Evolutionary conservation across 2,797 vertebrate genomes (phyloP), one percentile per base, ranked within the genome.

Genomic region (Melanotaenia nigrans): DNA sequence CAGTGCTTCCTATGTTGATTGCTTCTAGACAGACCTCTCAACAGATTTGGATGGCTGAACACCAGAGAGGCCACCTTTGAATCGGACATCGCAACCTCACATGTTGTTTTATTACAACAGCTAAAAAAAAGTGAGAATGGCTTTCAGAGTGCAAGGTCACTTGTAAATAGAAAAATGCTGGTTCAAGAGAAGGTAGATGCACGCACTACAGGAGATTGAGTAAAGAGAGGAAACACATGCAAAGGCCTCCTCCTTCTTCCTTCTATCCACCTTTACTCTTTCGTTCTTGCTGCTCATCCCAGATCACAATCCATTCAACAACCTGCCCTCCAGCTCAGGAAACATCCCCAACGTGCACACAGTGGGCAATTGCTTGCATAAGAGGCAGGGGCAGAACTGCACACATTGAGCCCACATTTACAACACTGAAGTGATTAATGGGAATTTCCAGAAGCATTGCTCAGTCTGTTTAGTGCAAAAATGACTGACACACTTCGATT

Each of bases 1-100:
- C 55, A 53, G 65, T 18, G 61, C 67, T 90, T 93, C 87, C 90
- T 89, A 71, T 88, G 63, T 75, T 74, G 62, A 84, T 74, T 20
- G 14, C 54, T 59, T 40, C 69, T 36, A 65, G 60, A 59, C 10
- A 68, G 65, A 78, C 78, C 77, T 80, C 64, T 88, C 85, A 89
- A 77, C 84, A 85, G 68, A 67, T 82, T 82, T 38, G 75, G 75
- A 33, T 88, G 86, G 81, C 81, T 68, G 28, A 38, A 20, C 81
- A 85, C 40, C 36, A 77, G 38, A 51, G 38, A 32, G 63, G 66
- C 71, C 78, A 72, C 59, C 33, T 64, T 70, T 77, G 54, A 84
- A 65, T 78, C 45, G 67, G 72, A 68, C 62, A 68, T 78, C 22
- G 33, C n/a, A 49, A 63, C 57, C 55, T 55, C 58, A 25, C 13